Base-by-base conservation (phyloP, 2,113 vertebrate genomes). In the Pelecanus crispus region DNA sequence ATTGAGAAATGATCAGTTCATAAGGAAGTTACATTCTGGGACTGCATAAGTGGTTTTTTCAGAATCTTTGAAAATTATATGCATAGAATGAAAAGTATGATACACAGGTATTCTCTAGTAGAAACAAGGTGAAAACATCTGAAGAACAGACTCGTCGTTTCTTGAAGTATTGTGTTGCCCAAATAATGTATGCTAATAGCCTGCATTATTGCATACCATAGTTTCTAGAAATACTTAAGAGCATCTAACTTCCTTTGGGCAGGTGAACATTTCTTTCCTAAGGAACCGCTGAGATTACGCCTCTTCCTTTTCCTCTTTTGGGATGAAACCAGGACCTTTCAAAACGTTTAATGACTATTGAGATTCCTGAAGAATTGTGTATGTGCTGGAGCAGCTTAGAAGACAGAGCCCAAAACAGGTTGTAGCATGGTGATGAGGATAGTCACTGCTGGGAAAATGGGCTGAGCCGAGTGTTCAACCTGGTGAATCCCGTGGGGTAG, bases 401-500 rank as follows among this genome's bases (percentile, higher is more conserved):
- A 58, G 55, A 6, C 11, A 10, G 77, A 73, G n/a, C n/a, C 74
- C 49, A 52, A 7, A 74, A 31, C 0, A 52, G 44, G 38, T 40
- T 0, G 0, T 40, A 47, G 40, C 5, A 1, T 9, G n/a, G 38
- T 5, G 17, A 38, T 67, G 47, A 20, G 58, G 9, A 2, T 47
- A 4, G 52, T 90, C 20, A 5, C 24, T 79, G 22, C 65, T 59
- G 47, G 53, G 81, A 29, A 34, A 13, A 5, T 16, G 31, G 38
- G 22, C 38, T 79, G 28, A 87, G 45, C 15, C 0, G 12, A 31
- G 55, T 1, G 9, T 50, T 74, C 26, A 58, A 1, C 63, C 16
- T 47, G 61, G 36, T 38, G 22, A 53, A 49, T 88, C 44, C 15
- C 3, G 0, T 31, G 19, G 24, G 2, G 8, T 15, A 5, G 8